Evolutionary conservation across 2,113 vertebrate species (phyloP), one percentile per base, ranked within the genome.

Genomic region (Apteryx owenii): DNA sequence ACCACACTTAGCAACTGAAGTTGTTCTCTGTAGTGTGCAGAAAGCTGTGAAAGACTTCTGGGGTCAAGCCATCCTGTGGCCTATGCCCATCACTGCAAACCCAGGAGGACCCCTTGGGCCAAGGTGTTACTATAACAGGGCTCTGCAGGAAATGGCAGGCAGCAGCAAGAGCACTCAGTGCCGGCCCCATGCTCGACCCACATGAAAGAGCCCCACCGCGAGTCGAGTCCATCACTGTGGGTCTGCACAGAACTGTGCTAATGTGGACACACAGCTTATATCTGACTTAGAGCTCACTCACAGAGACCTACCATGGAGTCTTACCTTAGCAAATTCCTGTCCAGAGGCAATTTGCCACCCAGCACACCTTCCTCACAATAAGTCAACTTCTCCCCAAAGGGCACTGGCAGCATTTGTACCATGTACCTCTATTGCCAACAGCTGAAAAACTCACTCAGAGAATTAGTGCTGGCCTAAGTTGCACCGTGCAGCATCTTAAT

Each of bases 381-480:
- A 89, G 26, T 66, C 56, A 71, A 10, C 29, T 56, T 61, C 46
- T 94, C 20, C 50, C 85, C 46, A 12, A 25, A 70, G 64, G 61
- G 17, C 33, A 53, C 11, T 89, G 84, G 38, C 85, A 77, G 46
- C 38, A 38, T 2, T 6, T 4, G 3, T 38, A 90, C 28, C 21
- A 60, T 56, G 19, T 33, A 72, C 36, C 28, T 14, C 80, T 62
- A 69, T 77, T 5, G 0, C 25, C 0, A 0, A 83, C 38, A 22
- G 64, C 38, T 89, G 83, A 40, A 92, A 95, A 73, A 16, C 22
- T 83, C 79, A 53, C 58, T 80, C 62, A 46, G 56, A 91, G n/a
- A 68, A 68, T 79, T 40, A 87, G 33, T 12, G 33, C 19, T 85
- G 51, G 40, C 73, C 69, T 86, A 78, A 64, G 25, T 31, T 76